Evolutionary conservation across 2,797 vertebrate species (phyloP).

Genomic region (Cygnus olor): DNA sequence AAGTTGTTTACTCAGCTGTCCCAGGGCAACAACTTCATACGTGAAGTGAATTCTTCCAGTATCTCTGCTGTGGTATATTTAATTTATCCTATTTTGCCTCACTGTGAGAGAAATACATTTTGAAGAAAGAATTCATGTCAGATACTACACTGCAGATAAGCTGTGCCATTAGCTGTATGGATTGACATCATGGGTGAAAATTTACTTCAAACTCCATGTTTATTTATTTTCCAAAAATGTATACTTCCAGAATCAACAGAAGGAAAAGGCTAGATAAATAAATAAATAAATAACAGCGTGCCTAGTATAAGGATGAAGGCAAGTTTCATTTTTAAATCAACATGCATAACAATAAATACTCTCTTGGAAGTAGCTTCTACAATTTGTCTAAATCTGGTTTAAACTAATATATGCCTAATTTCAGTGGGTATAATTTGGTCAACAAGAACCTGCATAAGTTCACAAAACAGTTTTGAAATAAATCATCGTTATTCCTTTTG

Average conservation of each 20-base stretch:
- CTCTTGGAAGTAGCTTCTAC: neutral
- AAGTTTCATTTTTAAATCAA: neutral
- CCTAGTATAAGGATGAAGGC: neutral
- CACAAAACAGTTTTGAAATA: neutral
- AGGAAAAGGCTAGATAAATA: neutral
- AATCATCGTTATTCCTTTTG: neutral
- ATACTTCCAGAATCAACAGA: neutral
- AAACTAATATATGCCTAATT: neutral
- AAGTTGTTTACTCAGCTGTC: conserved; percentile 88
- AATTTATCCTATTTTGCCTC: conserved; percentile 77
- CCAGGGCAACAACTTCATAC: conserved; percentile 79
- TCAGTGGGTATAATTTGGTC: neutral
- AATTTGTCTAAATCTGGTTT: neutral
- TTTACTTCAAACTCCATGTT: neutral
- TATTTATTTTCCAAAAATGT: neutral
- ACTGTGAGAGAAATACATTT: conserved; percentile 24
- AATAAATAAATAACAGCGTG: neutral
- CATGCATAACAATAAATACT: neutral
- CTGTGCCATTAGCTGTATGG: neutral
- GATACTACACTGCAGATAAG: neutral
- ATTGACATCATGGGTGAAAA: neutral
- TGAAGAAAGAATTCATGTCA: neutral
- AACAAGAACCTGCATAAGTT: neutral
- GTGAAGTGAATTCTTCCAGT: conserved; percentile 81
- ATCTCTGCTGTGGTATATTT: conserved; percentile 75